Percentiles rank a stretch among this genome's conserved stretches.
Conservation (phyloP, 2,113 vertebrate genomes). For the Micromys minutus region DNA sequence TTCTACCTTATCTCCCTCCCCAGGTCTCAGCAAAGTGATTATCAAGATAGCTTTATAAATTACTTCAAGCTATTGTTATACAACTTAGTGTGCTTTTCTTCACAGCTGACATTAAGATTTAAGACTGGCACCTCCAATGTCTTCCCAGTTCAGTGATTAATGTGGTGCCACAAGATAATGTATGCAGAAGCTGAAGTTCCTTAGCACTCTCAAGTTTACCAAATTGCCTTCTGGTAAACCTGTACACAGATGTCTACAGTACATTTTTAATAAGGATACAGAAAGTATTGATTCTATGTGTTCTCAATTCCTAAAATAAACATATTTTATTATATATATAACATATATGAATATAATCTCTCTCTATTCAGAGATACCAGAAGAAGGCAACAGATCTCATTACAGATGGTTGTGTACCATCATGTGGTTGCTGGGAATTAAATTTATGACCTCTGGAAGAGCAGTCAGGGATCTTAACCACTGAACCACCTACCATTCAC, state of each 20-base stretch:
- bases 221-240: not conserved
- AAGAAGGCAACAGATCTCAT: no score
- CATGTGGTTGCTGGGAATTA: no score
- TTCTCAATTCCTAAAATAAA: constrained; percentile 27
- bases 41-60: constrained; percentile 24
- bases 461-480: no score
- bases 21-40: not conserved
- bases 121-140: not conserved
- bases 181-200: not conserved
- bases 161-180: not conserved
- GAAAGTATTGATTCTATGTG: not conserved
- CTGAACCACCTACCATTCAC: no score
- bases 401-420: no score
- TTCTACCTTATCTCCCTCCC: not conserved
- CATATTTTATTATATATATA: constrained; percentile 24
- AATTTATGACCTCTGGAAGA: no score
- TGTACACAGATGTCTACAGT: not conserved
- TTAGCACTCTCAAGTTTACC: not conserved
- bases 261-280: not conserved
- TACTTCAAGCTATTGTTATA: not conserved
- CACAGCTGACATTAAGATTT: not conserved
- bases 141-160: not conserved
- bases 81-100: not conserved
- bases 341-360: no score
- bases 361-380: no score